Percentiles rank a stretch among this genome's conserved stretches.
phyloP scores from a whole-genome alignment of 2,113 vertebrate genomes.

The Eira barbara region DNA sequence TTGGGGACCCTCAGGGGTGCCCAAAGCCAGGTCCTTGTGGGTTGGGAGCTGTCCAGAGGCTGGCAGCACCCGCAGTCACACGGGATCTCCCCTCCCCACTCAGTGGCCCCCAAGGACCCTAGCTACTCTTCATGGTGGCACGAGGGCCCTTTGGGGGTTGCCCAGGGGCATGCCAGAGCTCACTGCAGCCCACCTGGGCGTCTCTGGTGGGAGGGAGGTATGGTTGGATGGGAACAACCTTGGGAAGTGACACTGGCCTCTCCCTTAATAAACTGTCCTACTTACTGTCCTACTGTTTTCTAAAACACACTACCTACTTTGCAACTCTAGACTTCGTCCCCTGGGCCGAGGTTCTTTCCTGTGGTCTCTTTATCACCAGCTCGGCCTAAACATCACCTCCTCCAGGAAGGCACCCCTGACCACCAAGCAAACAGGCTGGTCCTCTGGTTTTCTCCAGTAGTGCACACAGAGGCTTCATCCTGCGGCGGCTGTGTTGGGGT shows the following conservation, averaged over 20 bases:
- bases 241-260: background rate
- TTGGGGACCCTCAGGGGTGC: rapidly evolving
- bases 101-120: rapidly evolving
- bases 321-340: background rate
- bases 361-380: background rate
- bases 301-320: background rate
- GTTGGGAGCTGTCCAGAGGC: background rate
- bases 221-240: background rate
- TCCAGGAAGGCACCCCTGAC: background rate
- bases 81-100: background rate
- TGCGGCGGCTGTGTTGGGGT: background rate
- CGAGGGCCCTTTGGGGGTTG: background rate
- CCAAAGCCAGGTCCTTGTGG: background rate
- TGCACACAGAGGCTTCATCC: rapidly evolving
- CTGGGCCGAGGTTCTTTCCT: background rate
- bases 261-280: background rate
- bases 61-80: background rate
- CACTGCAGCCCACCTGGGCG: background rate
- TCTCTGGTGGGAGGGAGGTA: background rate
- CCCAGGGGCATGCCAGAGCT: background rate
- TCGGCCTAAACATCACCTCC: background rate
- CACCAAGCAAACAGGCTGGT: too few species aligned
- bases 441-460: background rate
- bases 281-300: background rate
- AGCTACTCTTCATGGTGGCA: background rate